Evolutionary conservation across 2,888 invertebrate species (phyloP).

Genomic region (Oscheius sp.): DNA sequence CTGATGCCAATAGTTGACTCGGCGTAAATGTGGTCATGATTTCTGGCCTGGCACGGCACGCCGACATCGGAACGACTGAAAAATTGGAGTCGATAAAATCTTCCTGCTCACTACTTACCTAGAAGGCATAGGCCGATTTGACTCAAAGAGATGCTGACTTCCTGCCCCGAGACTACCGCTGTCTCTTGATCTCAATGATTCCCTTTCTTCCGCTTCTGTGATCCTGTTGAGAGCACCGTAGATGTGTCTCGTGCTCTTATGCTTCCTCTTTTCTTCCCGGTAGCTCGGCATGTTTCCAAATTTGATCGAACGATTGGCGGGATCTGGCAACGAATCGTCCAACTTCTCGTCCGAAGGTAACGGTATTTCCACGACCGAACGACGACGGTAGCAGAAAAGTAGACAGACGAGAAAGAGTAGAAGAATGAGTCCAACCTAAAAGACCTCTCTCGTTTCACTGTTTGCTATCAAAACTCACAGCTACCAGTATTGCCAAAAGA

Average conservation of each 20-base stretch:
- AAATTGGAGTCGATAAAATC: neutral
- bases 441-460: neutral
- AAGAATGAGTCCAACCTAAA: conserved; percentile 74
- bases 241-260: conserved; percentile 68
- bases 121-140: conserved; percentile 14
- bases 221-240: conserved; percentile 71
- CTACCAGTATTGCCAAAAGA: conserved; percentile 75
- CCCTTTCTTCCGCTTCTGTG: conserved; percentile 67
- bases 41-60: conserved; percentile 21
- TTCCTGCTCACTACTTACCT: neutral
- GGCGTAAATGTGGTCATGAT: conserved; percentile 51
- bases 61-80: conserved; percentile 46
- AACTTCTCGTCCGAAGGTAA: conserved; percentile 50
- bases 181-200: conserved; percentile 40
- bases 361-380: conserved; percentile 54
- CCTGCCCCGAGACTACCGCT: conserved; percentile 43
- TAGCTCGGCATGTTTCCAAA: conserved; percentile 75
- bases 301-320: conserved; percentile 71
- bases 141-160: conserved; percentile 54
- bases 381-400: conserved; percentile 74
- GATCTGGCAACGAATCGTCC: conserved; percentile 47
- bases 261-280: conserved; percentile 68
- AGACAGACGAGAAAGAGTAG: conserved; percentile 74
- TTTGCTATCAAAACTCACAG: conserved; percentile 39
- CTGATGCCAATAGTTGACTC: conserved; percentile 43